Evolutionary conservation across 2,888 invertebrate species (phyloP).

Genomic region (Adelognathus sp.): DNA sequence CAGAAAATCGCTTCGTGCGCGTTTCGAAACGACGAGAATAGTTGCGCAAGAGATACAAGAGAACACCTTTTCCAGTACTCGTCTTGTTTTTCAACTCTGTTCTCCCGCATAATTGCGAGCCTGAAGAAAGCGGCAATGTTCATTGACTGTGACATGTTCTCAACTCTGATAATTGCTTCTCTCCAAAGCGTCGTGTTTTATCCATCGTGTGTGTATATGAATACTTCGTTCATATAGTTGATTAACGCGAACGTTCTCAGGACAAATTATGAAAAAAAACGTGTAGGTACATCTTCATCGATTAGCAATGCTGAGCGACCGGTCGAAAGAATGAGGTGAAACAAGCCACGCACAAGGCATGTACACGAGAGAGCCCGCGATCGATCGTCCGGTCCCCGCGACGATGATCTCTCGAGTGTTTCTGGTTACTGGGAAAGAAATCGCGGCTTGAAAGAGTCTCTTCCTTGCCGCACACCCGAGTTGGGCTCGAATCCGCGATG

Average conservation of each 20-base stretch:
- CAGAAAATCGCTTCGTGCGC: too few relatives aligned
- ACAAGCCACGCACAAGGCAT: slow-evolving; percentile 59
- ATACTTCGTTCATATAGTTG: slow-evolving; percentile 18
- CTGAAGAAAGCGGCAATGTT: background rate
- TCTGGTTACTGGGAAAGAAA: slow-evolving; percentile 51
- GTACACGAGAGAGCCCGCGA: slow-evolving; percentile 62
- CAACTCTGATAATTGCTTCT: background rate
- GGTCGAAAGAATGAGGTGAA: slow-evolving; percentile 66
- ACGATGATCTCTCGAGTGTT: slow-evolving; percentile 39
- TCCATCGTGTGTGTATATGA: background rate
- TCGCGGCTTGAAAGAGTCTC: slow-evolving; percentile 18
- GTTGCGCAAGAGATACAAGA: background rate
- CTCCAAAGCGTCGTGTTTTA: background rate
- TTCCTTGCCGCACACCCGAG: slow-evolving; percentile 21
- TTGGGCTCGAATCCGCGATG: slow-evolving; percentile 16
- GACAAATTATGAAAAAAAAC: slow-evolving; percentile 63
- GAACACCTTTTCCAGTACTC: background rate
- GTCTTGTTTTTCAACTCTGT: background rate
- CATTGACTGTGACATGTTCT: background rate
- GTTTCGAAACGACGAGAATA: too few relatives aligned
- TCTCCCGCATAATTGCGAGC: background rate
- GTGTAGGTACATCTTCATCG: slow-evolving; percentile 68
- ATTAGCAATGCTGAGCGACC: slow-evolving; percentile 67
- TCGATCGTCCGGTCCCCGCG: slow-evolving; percentile 44
- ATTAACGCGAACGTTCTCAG: slow-evolving; percentile 42